phyloP scores from a whole-genome alignment of 92 coral and sea anemone genomes.

The Pocillopora meandrina region DNA sequence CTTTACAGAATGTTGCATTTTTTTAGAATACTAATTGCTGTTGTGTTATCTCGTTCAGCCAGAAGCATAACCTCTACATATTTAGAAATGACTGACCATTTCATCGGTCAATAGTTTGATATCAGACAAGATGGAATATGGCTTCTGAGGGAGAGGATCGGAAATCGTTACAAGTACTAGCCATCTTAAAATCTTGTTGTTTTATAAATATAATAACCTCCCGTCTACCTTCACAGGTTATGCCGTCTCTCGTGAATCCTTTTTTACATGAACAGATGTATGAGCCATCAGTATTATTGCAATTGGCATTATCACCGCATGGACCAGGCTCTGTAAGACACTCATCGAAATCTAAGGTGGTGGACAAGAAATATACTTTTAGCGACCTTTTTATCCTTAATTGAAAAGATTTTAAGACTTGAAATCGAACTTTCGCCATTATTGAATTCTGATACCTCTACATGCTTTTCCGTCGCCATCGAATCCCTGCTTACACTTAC shows the following conservation, averaged over 20 bases:
- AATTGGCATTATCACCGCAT: conserved; percentile 55
- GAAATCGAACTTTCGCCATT: too few relatives aligned
- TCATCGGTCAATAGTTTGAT: conserved; percentile 29
- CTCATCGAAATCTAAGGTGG: conserved; percentile 52
- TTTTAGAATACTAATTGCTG: too few relatives aligned
- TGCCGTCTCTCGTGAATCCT: conserved; percentile 73
- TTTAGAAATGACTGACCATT: too few relatives aligned
- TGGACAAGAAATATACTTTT: neutral
- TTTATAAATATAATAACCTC: neutral
- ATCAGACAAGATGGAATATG: neutral
- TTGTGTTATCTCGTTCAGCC: too few relatives aligned
- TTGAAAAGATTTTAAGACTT: too few relatives aligned
- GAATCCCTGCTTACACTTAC: conserved; percentile 13
- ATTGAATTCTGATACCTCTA: conserved; percentile 7
- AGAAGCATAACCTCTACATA: too few relatives aligned
- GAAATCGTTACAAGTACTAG: too few relatives aligned
- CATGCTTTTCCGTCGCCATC: conserved; percentile 34
- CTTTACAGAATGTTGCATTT: too few relatives aligned
- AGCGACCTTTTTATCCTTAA: too few relatives aligned
- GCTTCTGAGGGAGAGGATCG: too few relatives aligned
- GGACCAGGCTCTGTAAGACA: conserved; percentile 41
- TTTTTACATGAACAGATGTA: conserved; percentile 58
- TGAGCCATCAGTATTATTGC: conserved; percentile 68
- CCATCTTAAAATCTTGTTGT: too few relatives aligned
- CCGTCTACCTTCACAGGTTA: conserved; percentile 48